phyloP scores from a whole-genome alignment of 2,113 vertebrate genomes.

The Boulengerochromis microlepis region DNA sequence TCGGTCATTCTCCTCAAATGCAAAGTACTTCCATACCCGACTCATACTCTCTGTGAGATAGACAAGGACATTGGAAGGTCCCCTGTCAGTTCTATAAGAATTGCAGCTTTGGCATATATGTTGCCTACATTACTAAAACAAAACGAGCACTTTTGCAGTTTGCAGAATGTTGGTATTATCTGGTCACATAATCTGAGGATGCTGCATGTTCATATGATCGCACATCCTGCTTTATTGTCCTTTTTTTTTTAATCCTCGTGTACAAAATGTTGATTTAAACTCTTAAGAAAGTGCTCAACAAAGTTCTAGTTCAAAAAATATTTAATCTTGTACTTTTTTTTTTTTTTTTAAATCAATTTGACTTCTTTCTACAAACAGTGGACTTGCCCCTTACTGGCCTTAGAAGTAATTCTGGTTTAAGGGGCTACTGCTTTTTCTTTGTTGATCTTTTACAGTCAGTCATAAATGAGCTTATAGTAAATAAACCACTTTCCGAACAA shows the following conservation, averaged over 20 bases:
- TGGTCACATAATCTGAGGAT: not conserved
- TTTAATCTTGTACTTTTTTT: not conserved
- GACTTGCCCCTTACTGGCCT: not conserved
- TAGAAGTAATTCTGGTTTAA: not conserved
- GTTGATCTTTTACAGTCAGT: not conserved
- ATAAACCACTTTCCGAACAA: not conserved
- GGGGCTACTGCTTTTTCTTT: not conserved
- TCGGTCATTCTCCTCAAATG: not conserved
- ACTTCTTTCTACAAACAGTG: not conserved
- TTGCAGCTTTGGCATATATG: not conserved
- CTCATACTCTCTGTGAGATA: not conserved
- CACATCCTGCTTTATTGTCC: not conserved
- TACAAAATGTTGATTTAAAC: not conserved
- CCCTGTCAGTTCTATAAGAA: not conserved
- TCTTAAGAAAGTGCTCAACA: not conserved
- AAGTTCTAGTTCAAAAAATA: not conserved
- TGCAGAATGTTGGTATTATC: not conserved
- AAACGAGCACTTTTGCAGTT: not conserved
- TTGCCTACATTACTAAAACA: not conserved
- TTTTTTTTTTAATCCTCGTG: rapidly evolving
- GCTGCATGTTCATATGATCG: not conserved
- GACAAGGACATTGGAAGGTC: not conserved
- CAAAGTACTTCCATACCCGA: not conserved
- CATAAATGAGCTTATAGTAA: not conserved
- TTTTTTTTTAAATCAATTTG: not conserved